Evolutionary conservation across 92 coral and sea anemone genomes (phyloP).

Genomic region (Pocillopora meandrina): DNA sequence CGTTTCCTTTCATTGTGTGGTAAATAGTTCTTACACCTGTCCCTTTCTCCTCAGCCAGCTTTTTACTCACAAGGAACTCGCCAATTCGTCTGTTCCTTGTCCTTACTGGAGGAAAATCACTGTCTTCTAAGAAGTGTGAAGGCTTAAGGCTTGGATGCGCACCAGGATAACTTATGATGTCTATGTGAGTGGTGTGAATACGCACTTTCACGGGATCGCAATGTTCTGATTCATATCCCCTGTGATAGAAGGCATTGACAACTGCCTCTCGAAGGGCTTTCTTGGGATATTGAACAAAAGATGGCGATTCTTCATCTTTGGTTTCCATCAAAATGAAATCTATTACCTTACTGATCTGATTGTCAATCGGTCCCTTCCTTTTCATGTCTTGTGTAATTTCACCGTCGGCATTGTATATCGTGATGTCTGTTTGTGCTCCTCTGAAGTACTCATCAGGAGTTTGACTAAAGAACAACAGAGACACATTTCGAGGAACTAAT

Average conservation of each 20-base stretch:
- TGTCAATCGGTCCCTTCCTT: constrained; percentile 54
- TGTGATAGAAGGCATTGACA: constrained; percentile 75
- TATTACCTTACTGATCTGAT: constrained; percentile 55
- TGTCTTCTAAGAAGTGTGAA: constrained; percentile 56
- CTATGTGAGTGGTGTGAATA: constrained; percentile 67
- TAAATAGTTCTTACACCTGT: constrained; percentile 75
- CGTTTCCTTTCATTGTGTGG: constrained; percentile 64
- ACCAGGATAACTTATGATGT: constrained; percentile 74
- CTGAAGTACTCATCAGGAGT: constrained; percentile 45
- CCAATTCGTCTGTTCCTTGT: constrained; percentile 77
- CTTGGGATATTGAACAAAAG: constrained; percentile 63
- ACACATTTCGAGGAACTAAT: constrained; percentile 63
- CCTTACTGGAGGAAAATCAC: constrained; percentile 63
- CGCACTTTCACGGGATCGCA: constrained; percentile 63
- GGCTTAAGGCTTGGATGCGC: constrained; percentile 64
- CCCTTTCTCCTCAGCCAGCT: constrained; percentile 73
- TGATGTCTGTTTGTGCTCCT: constrained; percentile 70
- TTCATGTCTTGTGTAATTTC: constrained; percentile 23
- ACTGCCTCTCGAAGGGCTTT: constrained; percentile 73
- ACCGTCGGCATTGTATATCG: constrained; percentile 49
- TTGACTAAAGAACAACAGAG: constrained; percentile 56
- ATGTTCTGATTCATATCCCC: constrained; percentile 72
- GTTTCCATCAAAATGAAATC: constrained; percentile 52
- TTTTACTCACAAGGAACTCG: constrained; percentile 51
- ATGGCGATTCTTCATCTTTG: constrained; percentile 53